phyloP scores from a whole-genome alignment of 2,888 invertebrate species.

The Drosophila glabriapex region DNA sequence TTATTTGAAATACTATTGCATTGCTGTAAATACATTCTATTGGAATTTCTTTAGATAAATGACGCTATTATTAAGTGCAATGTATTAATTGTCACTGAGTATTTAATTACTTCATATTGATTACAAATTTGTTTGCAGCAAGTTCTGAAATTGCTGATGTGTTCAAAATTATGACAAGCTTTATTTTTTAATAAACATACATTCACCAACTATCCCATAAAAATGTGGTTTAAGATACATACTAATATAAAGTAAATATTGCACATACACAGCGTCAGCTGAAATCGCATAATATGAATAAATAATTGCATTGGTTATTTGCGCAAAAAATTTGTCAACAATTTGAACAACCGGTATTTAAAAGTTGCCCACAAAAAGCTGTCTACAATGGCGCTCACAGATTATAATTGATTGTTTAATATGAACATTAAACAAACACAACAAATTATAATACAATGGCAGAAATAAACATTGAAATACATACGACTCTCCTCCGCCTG shows the following conservation, averaged over 20 bases:
- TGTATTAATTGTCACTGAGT: not conserved
- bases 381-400: conserved; percentile 24
- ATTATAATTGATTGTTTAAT: conserved; percentile 60
- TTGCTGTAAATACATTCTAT: conserved; percentile 1
- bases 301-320: conserved; percentile 42
- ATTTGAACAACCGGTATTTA: conserved; percentile 4
- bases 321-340: not conserved
- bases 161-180: not conserved
- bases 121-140: not conserved
- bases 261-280: conserved; percentile 31
- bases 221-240: conserved; percentile 2
- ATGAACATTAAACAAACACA: conserved; percentile 72
- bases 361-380: conserved; percentile 5
- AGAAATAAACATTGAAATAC: conserved; percentile 55
- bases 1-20: not conserved
- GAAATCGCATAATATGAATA: conserved; percentile 36
- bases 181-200: not conserved
- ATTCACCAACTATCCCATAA: not conserved
- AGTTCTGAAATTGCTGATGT: not conserved
- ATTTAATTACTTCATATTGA: not conserved
- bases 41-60: not conserved
- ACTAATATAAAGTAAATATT: conserved; percentile 42
- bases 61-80: not conserved
- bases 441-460: conserved; percentile 55
- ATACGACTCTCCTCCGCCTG: conserved; percentile 19